phyloP scores from a whole-genome alignment of 2,113 vertebrate genomes.

The Ophthalmolycus amberensis region DNA sequence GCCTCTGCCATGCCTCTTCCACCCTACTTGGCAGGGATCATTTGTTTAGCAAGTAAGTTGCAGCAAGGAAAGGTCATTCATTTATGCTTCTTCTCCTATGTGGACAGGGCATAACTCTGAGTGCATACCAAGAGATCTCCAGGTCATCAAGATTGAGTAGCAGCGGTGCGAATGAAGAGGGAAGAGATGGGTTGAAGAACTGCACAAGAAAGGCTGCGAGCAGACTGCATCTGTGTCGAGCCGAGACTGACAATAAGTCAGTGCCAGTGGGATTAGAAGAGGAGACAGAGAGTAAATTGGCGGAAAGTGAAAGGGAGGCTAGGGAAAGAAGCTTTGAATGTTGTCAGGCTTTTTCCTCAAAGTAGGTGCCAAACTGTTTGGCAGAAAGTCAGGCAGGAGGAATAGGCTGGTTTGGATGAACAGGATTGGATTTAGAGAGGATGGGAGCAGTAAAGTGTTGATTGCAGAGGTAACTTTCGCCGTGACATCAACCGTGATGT shows the following conservation, averaged over 20 bases:
- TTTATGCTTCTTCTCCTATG: neutral
- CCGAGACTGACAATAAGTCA: constrained; percentile 44
- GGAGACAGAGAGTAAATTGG: constrained; percentile 50
- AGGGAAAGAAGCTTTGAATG: constrained; percentile 28
- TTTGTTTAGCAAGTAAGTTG: neutral
- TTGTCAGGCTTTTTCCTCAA: constrained; percentile 41
- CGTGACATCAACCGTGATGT: constrained; percentile 36
- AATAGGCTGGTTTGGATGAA: constrained; percentile 32
- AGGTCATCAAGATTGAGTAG: constrained; percentile 1
- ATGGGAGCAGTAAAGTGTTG: constrained; percentile 39
- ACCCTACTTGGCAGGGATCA: constrained; percentile 6
- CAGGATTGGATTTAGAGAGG: constrained; percentile 51
- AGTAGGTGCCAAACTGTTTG: constrained; percentile 44
- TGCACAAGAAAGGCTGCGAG: neutral
- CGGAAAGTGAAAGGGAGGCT: constrained; percentile 26
- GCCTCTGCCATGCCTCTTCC: neutral
- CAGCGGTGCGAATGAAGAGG: neutral
- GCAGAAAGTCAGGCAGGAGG: constrained; percentile 39
- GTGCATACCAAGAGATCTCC: neutral
- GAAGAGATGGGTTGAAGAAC: constrained; percentile 13
- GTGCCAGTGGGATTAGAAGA: constrained; percentile 43
- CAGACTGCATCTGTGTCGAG: constrained; percentile 22
- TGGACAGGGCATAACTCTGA: neutral
- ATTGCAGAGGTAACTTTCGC: constrained; percentile 51
- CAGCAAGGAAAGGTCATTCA: neutral